These are phyloP conservation scores for Zelostemma sp. DNA, from an alignment of 1,140 invertebrate species.

Conservation along the genomic window DNA sequence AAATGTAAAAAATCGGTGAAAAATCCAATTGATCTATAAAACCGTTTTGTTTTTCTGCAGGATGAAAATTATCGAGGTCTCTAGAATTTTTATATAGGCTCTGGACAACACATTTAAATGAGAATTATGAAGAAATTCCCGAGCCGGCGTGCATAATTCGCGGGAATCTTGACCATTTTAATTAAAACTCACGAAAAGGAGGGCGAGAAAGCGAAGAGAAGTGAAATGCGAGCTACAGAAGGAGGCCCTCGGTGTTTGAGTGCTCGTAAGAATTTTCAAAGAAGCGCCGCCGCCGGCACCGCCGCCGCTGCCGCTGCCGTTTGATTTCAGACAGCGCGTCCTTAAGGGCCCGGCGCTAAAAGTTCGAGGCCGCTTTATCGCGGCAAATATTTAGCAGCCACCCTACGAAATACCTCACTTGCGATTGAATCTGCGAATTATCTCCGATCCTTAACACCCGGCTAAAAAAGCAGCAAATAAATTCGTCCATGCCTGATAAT, in stretches of 20 bases:
- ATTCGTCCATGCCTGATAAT: constrained; percentile 52
- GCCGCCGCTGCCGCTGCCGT: too few relatives aligned
- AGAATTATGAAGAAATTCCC: constrained; percentile 63
- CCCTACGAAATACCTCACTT: constrained; percentile 20
- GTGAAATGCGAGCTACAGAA: constrained; percentile 20
- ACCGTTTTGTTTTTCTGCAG: too few relatives aligned
- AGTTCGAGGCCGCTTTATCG: constrained; percentile 33
- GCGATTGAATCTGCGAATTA: constrained; percentile 42
- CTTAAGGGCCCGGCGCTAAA: constrained; percentile 8
- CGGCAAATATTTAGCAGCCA: constrained; percentile 44
- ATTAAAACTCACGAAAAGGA: constrained; percentile 55
- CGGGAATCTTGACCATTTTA: constrained; percentile 62
- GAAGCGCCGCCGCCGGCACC: constrained; percentile 30
- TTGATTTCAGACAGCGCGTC: constrained; percentile 15
- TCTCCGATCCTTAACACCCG: constrained; percentile 5
- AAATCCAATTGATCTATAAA: too few relatives aligned
- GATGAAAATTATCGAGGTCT: too few relatives aligned
- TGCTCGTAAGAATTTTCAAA: constrained; percentile 10
- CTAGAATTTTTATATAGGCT: too few relatives aligned
- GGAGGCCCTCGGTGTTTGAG: not conserved
- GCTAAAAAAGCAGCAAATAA: constrained; percentile 44
- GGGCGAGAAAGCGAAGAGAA: constrained; percentile 11
- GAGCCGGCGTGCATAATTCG: constrained; percentile 38
- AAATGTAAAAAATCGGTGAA: too few relatives aligned
- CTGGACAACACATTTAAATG: constrained; percentile 61